Base-by-base conservation (phyloP, 1,140 invertebrate genomes). In the Drusus annulatus region DNA sequence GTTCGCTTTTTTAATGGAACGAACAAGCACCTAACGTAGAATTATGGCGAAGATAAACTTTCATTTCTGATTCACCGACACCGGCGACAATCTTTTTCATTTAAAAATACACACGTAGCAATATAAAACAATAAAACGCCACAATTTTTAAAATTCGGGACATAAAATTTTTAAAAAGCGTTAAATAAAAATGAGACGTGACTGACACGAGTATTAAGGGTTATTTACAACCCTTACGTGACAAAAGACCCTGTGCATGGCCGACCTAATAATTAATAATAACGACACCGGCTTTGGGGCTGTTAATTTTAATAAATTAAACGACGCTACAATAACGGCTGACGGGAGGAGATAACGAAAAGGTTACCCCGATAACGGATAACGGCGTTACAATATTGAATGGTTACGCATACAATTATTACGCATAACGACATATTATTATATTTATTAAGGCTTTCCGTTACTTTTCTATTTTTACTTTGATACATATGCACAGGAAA, bases 241-340 rank as follows among this genome's bases (percentile, higher is more conserved):
- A 82, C 81, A 82, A 82, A 82, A 76, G 81, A 78, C 76, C 80
- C 78, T 82, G 80, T 78, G 78, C 78, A 80, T 19, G 28, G 74
- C 60, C 78, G 62, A 28, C 60, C 60, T 76, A 80, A 80, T 82
- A 80, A 82, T 80, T 82, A 82, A 82, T 82, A 80, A 69, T 50
- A 19, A 77, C 58, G 13, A 23, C 50, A 19, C 15, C 15, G 56
- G 17, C 21, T 74, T 36, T 25, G 31, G 45, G 63, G 65, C 78
- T 75, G 81, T 82, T 82, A 82, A 82, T 82, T 82, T 82, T 82
- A 82, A 82, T 82, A 82, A 76, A 82, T 80, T 80, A 82, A 82
- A 82, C 63, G 81, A 62, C 19, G 62, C 62, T 31, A 82, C 81
- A 78, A 80, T 82, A 80, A 82, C 45, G 76, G 78, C 58, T 82